Evolutionary conservation across 2,797 vertebrate genomes (phyloP), one percentile per base, ranked within the genome.

Genomic region (Cirrhinus molitorella): DNA sequence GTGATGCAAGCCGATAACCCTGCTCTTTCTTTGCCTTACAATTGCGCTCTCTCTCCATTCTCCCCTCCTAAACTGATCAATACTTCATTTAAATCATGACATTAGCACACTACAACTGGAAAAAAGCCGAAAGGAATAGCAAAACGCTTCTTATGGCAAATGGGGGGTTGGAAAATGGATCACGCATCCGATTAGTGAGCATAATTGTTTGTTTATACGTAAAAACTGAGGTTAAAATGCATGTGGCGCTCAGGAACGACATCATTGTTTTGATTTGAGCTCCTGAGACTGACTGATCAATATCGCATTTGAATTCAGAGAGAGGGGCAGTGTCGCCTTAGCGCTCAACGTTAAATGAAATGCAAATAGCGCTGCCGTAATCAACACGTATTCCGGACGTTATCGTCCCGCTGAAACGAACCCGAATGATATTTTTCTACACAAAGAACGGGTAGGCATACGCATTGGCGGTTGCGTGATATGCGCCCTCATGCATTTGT

Each of bases 71-170:
- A 95, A 95, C 95, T 96, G 95, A 96, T 96, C 95, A 96, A 96
- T 96, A 96, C 95, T 96, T 96, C 95, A 96, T 96, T 96, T 96
- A 96, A 96, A 96, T 96, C 95, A 94, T 95, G 95, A 95, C 95
- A 96, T 96, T 96, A 96, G 93, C 94, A 94, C 93, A 93, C 93
- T 91, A 93, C 91, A 90, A 93, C 89, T 91, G 89, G 89, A 90
- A 93, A 92, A 83, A 91, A 87, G 86, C 89, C 37, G 90, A 85
- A 91, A 87, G 82, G 91, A 93, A 92, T 77, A 92, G 88, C 91
- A 91, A 93, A 72, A 79, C 79, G 85, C 82, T 61, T 91, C 71
- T 76, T 71, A 74, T 85, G 88, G 85, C 88, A 85, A 88, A 73
- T 59, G 45, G 80, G 78, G 88, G 11, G 76, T 61, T 79, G 85